Base-by-base conservation (phyloP, 1,140 invertebrate species). In the Psix sp. region DNA sequence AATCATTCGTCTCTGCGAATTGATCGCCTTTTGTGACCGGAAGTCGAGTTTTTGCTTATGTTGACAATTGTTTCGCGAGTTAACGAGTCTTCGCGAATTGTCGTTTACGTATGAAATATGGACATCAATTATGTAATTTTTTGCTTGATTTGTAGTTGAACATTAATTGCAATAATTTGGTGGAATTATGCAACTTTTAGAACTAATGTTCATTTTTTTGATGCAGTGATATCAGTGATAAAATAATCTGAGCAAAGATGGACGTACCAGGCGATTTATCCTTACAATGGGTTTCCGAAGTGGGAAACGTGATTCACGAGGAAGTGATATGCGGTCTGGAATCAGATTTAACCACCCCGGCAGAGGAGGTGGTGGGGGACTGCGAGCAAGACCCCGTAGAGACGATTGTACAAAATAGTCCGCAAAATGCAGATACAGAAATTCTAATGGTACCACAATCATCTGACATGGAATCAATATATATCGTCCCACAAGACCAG, bases 291-390 rank as follows among this genome's bases (percentile, higher is more conserved):
- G 88, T 91, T 72, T 88, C 89, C 35, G 84, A 87, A 54, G 86
- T 88, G 17, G 88, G 88, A 11, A 89, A 89, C 15, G 90, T 90
- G 11, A 89, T 89, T 52, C 87, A 87, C 49, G 91, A 92, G 56
- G 90, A 91, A 80, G 90, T 91, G 3, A 91, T 92, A 81, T 91
- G 90, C 81, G 89, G 88, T 10, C 82, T 92, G 26, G 90, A 91
- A 26, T 78, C 81, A 20, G 82, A 88, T 20, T 42, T 88, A 6
- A 80, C 80, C 1, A 76, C 80, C 3, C 82, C 82, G 16, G 80
- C 84, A 10, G 83, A 85, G 43, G 86, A 88, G 17, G 85, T 86
- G 3, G 85, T 86, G 33, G 86, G 83, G 26, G 83, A 84, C 5
- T 85, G 84, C 38, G 84, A 88, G 21, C 89, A 90, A 73, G 84